A percentile compares a stretch with the other conserved stretches of the same genome.
These are phyloP conservation scores for Drosophila peninsularis DNA, from an alignment of 2,888 invertebrate genomes.

Conservation along the genomic window DNA sequence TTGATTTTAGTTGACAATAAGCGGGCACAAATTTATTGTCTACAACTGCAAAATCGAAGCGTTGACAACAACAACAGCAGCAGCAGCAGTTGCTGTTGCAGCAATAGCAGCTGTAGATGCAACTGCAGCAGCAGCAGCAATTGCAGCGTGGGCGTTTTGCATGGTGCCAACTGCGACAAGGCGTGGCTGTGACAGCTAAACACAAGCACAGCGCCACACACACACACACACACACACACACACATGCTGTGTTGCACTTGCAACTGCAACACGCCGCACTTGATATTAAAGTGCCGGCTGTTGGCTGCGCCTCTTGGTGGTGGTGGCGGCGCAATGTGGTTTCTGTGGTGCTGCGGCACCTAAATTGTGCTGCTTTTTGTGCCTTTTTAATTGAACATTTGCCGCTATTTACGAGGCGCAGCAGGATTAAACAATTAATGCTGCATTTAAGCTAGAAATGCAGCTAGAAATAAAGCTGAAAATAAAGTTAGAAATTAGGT, in stretches of 20 bases:
- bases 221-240: constrained; percentile 35
- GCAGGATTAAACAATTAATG: constrained; percentile 16
- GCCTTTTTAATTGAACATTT: constrained; percentile 37
- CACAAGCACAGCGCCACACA: constrained; percentile 42
- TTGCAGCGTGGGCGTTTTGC: constrained; percentile 65
- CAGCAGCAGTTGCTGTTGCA: constrained; percentile 10
- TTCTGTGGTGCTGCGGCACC: constrained; percentile 32
- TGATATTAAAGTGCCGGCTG: constrained; percentile 52
- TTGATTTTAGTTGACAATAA: constrained; percentile 81
- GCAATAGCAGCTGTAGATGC: constrained; percentile 35
- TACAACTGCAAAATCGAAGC: constrained; percentile 81
- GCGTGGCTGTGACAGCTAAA: constrained; percentile 79
- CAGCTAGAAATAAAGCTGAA: neutral
- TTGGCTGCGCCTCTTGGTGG: constrained; percentile 34
- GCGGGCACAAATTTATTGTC: constrained; percentile 80
- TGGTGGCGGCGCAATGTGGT: constrained; percentile 6
- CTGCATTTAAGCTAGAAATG: neutral
- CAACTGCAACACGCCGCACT: constrained; percentile 50
- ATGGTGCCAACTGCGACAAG: constrained; percentile 72
- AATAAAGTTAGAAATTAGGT: no score
- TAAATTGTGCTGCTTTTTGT: constrained; percentile 24
- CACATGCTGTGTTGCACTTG: constrained; percentile 37
- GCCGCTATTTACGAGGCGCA: constrained; percentile 45
- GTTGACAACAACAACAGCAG: constrained; percentile 64
- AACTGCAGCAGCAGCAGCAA: constrained; percentile 10